Base-by-base conservation (phyloP, 2,113 vertebrate genomes). In the Xiphophorus maculatus region DNA sequence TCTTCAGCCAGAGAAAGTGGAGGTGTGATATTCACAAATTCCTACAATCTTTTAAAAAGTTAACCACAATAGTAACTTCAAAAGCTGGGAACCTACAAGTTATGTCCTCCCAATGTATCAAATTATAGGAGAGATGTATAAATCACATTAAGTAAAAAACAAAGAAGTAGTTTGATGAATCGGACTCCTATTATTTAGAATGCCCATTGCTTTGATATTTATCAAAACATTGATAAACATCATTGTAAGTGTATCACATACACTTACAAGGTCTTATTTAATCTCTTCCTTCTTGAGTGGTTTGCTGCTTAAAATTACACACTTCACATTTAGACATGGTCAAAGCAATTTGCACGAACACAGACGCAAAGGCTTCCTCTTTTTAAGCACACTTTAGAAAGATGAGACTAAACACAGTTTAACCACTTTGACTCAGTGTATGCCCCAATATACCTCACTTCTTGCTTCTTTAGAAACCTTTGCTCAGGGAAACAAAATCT, bases 401-500 rank as follows among this genome's bases (percentile, higher is more conserved):
- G 79, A 80, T 71, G 64, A 71, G 66, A 77, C 67, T 75, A 72
- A n/a, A 51, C 0, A 60, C 74, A 73, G 74, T 83, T 67, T 33
- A 64, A 64, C 66, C 13, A 29, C 76, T 84, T 74, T 79, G 69
- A 71, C 44, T 77, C 65, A 58, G 22, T 66, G 71, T 76, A 72
- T 74, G 67, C 76, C 88, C 78, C 63, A 68, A 85, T 90, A 87
- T 87, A 84, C 71, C 63, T 71, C 71, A 69, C 69, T 83, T 83
- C 73, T 88, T 84, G 71, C 51, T 75, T 88, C 87, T 86, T 83
- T 72, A 73, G 76, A 83, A 91, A 90, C 90, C 88, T 91, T 91
- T 92, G 86, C 92, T 90, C 80, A 71, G 87, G 83, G 77, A 91
- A 89, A 91, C 91, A 87, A 93, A 93, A 89, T 93, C 90, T 91